Evolutionary conservation across 92 coral and sea anemone genomes (phyloP).

Genomic region (Epizoanthus ramosus): DNA sequence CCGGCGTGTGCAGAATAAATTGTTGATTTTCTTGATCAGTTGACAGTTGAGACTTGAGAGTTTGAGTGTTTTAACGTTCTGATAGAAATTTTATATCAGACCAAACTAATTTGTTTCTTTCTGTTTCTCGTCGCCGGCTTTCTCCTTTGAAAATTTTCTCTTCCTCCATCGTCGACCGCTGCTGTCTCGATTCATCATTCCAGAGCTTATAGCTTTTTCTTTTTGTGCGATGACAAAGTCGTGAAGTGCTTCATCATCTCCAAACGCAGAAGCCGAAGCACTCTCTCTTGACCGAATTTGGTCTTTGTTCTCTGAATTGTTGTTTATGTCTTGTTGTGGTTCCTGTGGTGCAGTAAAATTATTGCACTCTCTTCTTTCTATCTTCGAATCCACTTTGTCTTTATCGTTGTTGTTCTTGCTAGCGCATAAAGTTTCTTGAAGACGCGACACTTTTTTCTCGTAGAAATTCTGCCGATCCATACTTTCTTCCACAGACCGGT

Average conservation of each 20-base stretch:
- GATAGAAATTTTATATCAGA: neutral
- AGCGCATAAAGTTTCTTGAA: constrained; percentile 1
- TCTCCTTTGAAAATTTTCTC: constrained; percentile 27
- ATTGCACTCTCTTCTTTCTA: neutral
- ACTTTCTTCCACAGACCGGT: constrained; percentile 32
- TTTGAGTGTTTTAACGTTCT: neutral
- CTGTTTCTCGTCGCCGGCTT: constrained; percentile 24
- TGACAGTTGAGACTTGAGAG: no score
- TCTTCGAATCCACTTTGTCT: neutral
- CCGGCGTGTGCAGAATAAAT: neutral
- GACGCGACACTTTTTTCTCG: constrained; percentile 34
- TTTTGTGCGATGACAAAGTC: constrained; percentile 23
- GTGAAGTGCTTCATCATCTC: neutral
- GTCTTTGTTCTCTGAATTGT: constrained; percentile 12
- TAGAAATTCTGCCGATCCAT: constrained; percentile 35
- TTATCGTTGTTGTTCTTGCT: neutral
- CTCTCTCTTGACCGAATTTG: constrained; percentile 9
- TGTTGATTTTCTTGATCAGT: neutral
- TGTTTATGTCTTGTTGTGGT: constrained; percentile 34
- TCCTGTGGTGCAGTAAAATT: constrained; percentile 14
- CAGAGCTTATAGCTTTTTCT: constrained; percentile 32
- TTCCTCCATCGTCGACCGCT: constrained; percentile 47
- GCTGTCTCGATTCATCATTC: constrained; percentile 34
- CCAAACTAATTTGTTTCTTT: neutral
- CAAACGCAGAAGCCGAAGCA: neutral